A percentile compares a stretch with the other conserved stretches of the same genome.
phyloP scores from a whole-genome alignment of 2,797 vertebrate species.

The Crocidura indochinensis region DNA sequence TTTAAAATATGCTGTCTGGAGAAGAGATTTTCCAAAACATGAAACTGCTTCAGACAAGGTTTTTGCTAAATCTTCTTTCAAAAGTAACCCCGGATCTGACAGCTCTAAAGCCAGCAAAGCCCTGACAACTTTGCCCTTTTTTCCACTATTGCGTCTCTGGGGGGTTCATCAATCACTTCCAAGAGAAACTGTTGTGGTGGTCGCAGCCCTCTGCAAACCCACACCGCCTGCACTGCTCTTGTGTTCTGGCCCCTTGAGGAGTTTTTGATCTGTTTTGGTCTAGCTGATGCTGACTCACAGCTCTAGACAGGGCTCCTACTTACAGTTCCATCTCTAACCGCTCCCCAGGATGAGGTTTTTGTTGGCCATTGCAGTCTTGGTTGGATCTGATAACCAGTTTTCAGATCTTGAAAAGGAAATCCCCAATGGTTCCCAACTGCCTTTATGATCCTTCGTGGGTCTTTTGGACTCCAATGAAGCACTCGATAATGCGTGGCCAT shows the following conservation, averaged over 20 bases:
- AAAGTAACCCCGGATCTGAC: constrained; percentile 85
- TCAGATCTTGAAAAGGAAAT: constrained; percentile 88
- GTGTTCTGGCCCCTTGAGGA: constrained; percentile 83
- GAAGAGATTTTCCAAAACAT: constrained; percentile 91
- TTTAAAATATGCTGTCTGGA: constrained; percentile 89
- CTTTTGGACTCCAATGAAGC: constrained; percentile 64
- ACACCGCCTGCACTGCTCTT: constrained; percentile 84
- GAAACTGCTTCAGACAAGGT: constrained; percentile 90
- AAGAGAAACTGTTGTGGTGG: constrained; percentile 88
- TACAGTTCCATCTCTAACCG: constrained; percentile 81
- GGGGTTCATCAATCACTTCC: constrained; percentile 87
- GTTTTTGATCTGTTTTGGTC: constrained; percentile 85
- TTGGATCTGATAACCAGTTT: constrained; percentile 88
- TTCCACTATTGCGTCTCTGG: constrained; percentile 71
- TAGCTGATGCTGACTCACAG: constrained; percentile 89
- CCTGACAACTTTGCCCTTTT: constrained; percentile 77
- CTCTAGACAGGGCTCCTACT: constrained; percentile 79
- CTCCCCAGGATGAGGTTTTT: constrained; percentile 86
- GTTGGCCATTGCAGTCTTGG: constrained; percentile 88
- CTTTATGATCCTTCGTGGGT: constrained; percentile 86
- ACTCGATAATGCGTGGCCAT: constrained; percentile 59
- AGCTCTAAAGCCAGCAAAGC: constrained; percentile 85
- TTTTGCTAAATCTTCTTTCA: constrained; percentile 88
- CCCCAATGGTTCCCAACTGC: constrained; percentile 87
- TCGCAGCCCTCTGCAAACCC: constrained; percentile 86